phyloP scores from a whole-genome alignment of 2,797 vertebrate genomes.

The Okamejei kenojei region DNA sequence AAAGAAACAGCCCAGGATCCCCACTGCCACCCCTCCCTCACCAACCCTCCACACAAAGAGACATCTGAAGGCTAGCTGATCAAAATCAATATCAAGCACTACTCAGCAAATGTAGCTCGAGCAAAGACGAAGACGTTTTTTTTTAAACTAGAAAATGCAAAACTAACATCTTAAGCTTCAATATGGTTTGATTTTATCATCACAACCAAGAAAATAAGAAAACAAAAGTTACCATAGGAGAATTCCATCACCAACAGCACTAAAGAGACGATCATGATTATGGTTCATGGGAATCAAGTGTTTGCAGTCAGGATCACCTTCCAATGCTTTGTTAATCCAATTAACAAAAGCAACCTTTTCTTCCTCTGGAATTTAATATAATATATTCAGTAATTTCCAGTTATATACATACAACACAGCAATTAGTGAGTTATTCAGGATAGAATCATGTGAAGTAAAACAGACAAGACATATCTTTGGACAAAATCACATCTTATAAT shows the following conservation, averaged over 20 bases:
- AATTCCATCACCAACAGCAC: constrained; percentile 84
- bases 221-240: constrained; percentile 73
- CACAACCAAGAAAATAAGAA: not conserved
- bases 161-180: not conserved
- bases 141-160: not conserved
- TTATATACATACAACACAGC: not conserved
- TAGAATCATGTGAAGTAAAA: not conserved
- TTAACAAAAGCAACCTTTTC: constrained; percentile 96
- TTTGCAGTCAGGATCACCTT: constrained; percentile 77
- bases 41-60: not conserved
- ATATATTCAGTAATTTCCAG: not conserved
- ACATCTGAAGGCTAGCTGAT: not conserved
- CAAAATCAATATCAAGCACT: not conserved
- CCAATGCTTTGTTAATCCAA: constrained; percentile 94
- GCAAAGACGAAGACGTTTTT: not conserved
- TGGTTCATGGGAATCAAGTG: constrained; percentile 88
- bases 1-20: not conserved
- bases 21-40: no score
- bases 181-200: not conserved
- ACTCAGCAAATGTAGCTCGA: not conserved
- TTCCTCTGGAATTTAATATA: constrained; percentile 67
- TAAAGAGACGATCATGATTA: constrained; percentile 74
- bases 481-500: not conserved
- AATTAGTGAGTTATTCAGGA: not conserved
- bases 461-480: not conserved